Conservation (phyloP, 2,888 invertebrate species). For the Rosalia funebris region DNA sequence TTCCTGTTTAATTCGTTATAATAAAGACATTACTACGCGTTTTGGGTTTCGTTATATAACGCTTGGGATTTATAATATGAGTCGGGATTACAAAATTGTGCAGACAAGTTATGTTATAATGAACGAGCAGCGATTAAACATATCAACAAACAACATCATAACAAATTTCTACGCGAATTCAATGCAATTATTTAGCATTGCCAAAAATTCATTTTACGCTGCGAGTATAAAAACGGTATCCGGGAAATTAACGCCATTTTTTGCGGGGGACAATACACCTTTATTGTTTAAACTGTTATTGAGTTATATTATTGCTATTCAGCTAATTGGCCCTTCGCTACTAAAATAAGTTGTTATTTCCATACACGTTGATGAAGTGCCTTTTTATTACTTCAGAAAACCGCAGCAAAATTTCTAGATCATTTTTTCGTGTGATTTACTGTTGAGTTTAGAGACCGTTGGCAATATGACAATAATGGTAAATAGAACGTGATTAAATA, state of each 20-base stretch:
- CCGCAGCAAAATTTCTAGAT: no score
- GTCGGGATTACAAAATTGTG: background rate
- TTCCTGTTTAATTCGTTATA: no score
- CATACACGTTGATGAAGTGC: no score
- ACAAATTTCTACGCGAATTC: conserved; percentile 7
- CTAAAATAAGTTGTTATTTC: no score
- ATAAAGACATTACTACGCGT: no score
- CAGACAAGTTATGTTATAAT: background rate
- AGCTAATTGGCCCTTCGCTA: background rate
- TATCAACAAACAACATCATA: background rate
- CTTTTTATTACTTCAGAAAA: no score
- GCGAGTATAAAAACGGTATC: conserved; percentile 5
- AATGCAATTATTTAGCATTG: conserved; percentile 14
- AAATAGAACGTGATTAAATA: no score
- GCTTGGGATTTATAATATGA: no score
- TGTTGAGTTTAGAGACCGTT: no score
- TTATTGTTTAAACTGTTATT: conserved; percentile 3
- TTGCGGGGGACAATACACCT: background rate
- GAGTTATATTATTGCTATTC: background rate
- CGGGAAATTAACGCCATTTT: conserved; percentile 15
- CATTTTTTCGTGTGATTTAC: no score
- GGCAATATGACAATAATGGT: no score
- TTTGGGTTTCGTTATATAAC: no score
- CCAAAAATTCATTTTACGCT: conserved; percentile 20
- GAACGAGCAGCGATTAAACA: background rate